Evolutionary conservation across 2,888 invertebrate species (phyloP), one percentile per base, ranked within the genome.

Genomic region (Diadegma fenestrale): DNA sequence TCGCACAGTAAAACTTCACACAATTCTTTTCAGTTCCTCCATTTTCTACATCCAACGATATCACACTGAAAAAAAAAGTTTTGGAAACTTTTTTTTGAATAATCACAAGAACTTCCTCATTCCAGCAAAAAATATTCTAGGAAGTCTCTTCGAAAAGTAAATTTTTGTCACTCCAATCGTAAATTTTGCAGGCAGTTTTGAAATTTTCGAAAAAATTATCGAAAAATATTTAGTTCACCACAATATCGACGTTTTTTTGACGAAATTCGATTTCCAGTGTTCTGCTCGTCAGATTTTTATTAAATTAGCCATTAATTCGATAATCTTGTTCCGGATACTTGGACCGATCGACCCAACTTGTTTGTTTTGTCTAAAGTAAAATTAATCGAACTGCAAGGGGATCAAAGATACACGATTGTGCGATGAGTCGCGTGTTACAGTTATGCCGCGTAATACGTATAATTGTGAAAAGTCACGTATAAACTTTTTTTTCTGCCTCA

Each of bases 381-480:
- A 26, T 26, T 58, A 26, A 26, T 26, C 1, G 5, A 14, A 5
- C 26, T 6, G 22, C n/a, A n/a, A 54, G 5, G 14, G 5, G 1
- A 58, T 14, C 12, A 26, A 26, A 58, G 26, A 26, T 6, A 58
- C 12, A 58, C 3, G 22, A 26, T 33, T 33, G 7, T 41, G 7
- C 22, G 30, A 45, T 22, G 12, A 51, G 43, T 61, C 26, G 5
- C 14, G 14, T 58, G 12, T 58, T 14, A 26, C 5, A 26, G 26
- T 26, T 26, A 51, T n/a, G 14, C 26, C 26, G 22, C 26, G 22
- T 26, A 26, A 1, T 10, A 19, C 19, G 58, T 22, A 22, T 58
- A 41, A 37, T 58, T 26, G 54, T 58, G 8, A 54, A 68, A 68
- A 66, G 19, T 51, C 37, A 30, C 58, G 76, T 26, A 26, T 58